Conservation (phyloP, 2,888 invertebrate species). For the Hypselothyrea guttata region DNA sequence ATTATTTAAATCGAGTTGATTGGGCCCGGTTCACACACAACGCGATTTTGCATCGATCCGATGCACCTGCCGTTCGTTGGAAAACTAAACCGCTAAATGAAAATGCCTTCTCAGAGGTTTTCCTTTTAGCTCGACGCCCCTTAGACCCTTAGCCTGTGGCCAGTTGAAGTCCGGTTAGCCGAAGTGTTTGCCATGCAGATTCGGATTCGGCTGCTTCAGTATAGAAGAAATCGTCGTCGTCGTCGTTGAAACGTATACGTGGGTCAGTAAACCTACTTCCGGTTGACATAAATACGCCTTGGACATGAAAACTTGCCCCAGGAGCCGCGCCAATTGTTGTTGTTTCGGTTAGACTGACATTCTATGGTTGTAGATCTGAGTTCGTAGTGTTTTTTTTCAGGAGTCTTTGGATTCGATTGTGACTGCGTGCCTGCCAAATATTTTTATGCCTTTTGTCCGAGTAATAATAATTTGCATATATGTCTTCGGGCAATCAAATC, state of each 20-base stretch:
- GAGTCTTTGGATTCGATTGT: slow-evolving; percentile 28
- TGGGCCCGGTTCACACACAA: slow-evolving; percentile 32
- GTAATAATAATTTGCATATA: background rate
- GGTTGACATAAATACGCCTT: slow-evolving; percentile 83
- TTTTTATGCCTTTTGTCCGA: background rate
- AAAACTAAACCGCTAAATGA: slow-evolving; percentile 76
- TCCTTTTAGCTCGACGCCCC: slow-evolving; percentile 13
- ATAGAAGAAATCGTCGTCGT: slow-evolving; percentile 27
- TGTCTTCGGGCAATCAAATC: background rate
- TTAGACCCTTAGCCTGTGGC: no score
- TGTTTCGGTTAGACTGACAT: slow-evolving; percentile 43
- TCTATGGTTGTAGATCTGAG: slow-evolving; percentile 57
- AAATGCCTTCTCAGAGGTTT: slow-evolving; percentile 67
- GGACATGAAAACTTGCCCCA: slow-evolving; percentile 82
- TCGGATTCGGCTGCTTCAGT: slow-evolving; percentile 17
- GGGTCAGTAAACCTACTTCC: slow-evolving; percentile 83
- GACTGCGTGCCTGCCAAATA: slow-evolving; percentile 13
- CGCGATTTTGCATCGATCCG: slow-evolving; percentile 80
- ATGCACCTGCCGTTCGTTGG: slow-evolving; percentile 78
- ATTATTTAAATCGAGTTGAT: slow-evolving; percentile 49
- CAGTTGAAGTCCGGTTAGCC: slow-evolving; percentile 32
- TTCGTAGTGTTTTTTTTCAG: slow-evolving; percentile 22
- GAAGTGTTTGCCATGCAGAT: slow-evolving; percentile 31
- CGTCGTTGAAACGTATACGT: slow-evolving; percentile 76
- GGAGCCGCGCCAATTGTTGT: slow-evolving; percentile 39